Percentiles rank a stretch among this genome's conserved stretches.
These are phyloP conservation scores for Ceratina japonica DNA, from an alignment of 1,140 invertebrate genomes.

Conservation along the genomic window DNA sequence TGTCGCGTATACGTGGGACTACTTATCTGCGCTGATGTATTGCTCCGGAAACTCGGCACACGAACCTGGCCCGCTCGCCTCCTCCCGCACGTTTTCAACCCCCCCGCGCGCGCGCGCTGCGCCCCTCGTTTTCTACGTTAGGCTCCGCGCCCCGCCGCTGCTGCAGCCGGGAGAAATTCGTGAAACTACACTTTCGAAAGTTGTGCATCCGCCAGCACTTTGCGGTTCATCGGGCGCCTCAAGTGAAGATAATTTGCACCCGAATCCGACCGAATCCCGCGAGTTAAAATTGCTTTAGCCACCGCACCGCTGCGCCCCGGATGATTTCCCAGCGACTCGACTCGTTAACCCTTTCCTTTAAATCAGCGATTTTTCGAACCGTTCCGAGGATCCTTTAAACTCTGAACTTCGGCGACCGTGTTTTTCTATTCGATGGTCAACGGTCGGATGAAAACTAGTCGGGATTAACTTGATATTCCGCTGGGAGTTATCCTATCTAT, in stretches of 20 bases:
- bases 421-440: too few species aligned
- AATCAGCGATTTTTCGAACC: too few species aligned
- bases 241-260: conserved; percentile 55
- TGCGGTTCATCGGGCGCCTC: conserved; percentile 58
- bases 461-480: too few species aligned
- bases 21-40: conserved; percentile 62
- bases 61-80: conserved; percentile 24
- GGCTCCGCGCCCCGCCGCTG: conserved; percentile 47
- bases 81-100: neutral
- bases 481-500: conserved; percentile 28
- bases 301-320: neutral
- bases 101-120: neutral
- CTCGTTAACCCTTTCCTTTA: too few species aligned
- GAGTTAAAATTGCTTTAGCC: conserved; percentile 43
- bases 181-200: conserved; percentile 63
- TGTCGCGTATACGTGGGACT: conserved; percentile 43
- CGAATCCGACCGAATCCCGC: conserved; percentile 51
- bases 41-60: conserved; percentile 56
- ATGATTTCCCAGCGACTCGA: too few species aligned
- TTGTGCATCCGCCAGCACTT: conserved; percentile 55
- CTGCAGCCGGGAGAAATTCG: conserved; percentile 54
- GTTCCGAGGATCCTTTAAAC: too few species aligned
- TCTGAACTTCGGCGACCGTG: too few species aligned
- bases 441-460: too few species aligned
- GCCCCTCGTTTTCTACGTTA: conserved; percentile 52